Evolutionary conservation across 1,140 invertebrate genomes (phyloP).

Genomic region (Dreissena rostriformis): DNA sequence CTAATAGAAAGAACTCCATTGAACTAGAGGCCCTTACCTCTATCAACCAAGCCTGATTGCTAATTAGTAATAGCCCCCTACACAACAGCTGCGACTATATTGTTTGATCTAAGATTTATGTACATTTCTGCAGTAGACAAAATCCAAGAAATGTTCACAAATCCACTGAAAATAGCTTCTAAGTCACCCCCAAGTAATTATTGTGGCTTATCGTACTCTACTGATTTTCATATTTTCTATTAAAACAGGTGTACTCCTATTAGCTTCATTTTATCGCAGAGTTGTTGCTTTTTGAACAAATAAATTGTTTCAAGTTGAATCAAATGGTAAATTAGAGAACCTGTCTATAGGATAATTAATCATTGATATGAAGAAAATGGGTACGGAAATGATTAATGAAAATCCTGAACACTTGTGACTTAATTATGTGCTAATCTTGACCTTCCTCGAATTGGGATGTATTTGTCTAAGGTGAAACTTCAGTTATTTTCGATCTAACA

Average conservation of each 20-base stretch:
- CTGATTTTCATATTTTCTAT: conserved; percentile 40
- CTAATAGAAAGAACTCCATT: no score
- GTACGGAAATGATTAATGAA: conserved; percentile 44
- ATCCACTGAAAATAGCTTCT: conserved; percentile 23
- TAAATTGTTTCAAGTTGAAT: conserved; percentile 55
- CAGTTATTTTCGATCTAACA: conserved; percentile 11
- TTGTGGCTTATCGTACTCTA: conserved; percentile 44
- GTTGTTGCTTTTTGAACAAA: conserved; percentile 41
- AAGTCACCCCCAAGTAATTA: conserved; percentile 29
- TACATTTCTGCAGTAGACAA: conserved; percentile 29
- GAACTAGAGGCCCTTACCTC: not conserved
- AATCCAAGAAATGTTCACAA: conserved; percentile 13
- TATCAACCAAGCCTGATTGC: conserved; percentile 8
- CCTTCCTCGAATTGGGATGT: conserved; percentile 48
- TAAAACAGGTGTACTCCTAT: conserved; percentile 34
- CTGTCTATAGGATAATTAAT: conserved; percentile 50
- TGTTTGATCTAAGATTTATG: conserved; percentile 44
- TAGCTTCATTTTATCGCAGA: conserved; percentile 39
- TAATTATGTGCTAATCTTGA: conserved; percentile 56
- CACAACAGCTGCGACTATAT: conserved; percentile 33
- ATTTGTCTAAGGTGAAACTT: conserved; percentile 31
- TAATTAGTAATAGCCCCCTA: conserved; percentile 22
- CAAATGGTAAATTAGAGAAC: conserved; percentile 42
- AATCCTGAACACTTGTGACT: conserved; percentile 51
- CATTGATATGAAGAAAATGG: conserved; percentile 42